Conservation (phyloP, 2,113 vertebrate genomes). For the Tachysurus fulvidraco region DNA sequence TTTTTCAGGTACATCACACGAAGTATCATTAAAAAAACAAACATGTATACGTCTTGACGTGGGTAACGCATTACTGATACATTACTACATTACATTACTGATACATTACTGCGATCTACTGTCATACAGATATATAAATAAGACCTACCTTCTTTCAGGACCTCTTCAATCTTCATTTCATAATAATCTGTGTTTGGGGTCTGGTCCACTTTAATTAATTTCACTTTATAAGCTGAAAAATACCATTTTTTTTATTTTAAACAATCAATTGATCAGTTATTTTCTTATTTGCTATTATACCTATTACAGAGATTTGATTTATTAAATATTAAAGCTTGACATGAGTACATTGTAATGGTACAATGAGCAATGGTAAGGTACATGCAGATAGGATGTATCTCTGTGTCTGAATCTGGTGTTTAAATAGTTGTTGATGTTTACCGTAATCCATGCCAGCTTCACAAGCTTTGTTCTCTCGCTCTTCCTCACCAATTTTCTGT, state of each 20-base stretch:
- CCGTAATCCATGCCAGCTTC: slow-evolving; percentile 65
- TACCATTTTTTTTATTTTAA: too few species aligned
- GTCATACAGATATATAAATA: neutral
- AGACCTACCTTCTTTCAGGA: slow-evolving; percentile 67
- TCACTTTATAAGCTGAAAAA: slow-evolving; percentile 65
- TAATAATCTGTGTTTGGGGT: slow-evolving; percentile 58
- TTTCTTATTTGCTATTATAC: neutral
- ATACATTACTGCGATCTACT: neutral
- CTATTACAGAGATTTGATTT: neutral
- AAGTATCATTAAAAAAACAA: too few species aligned
- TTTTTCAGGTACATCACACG: too few species aligned
- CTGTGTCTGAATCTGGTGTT: neutral
- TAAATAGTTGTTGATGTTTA: slow-evolving; percentile 42
- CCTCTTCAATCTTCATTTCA: slow-evolving; percentile 41
- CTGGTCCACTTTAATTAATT: neutral
- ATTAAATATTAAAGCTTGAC: neutral
- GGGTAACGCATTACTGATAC: neutral
- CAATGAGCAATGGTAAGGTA: neutral
- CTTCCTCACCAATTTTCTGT: neutral
- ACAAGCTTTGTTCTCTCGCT: slow-evolving; percentile 69
- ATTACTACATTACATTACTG: too few species aligned
- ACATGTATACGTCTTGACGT: neutral
- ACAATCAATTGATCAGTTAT: neutral
- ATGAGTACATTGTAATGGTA: neutral
- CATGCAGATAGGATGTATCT: neutral